phyloP scores from a whole-genome alignment of 2,797 vertebrate species.

The Leucoraja ocellata region DNA sequence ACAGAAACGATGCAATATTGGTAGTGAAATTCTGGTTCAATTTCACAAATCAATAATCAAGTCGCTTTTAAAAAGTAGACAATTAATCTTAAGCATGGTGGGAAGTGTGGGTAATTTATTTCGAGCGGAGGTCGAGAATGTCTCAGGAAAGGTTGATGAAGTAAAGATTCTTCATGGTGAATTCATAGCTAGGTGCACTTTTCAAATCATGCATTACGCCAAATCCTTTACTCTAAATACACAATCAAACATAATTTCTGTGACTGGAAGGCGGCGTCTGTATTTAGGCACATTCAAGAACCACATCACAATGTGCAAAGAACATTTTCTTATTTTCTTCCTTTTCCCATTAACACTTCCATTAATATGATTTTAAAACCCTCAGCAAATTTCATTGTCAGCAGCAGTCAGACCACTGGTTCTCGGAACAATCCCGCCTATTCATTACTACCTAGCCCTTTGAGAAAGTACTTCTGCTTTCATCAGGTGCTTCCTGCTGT shows the following conservation, averaged over 20 bases:
- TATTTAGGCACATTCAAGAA: neutral
- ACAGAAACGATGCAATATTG: neutral
- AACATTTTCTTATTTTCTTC: neutral
- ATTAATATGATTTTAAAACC: constrained; percentile 22
- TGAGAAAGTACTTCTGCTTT: constrained; percentile 32
- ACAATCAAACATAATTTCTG: neutral
- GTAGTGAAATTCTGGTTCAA: neutral
- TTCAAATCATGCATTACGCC: neutral
- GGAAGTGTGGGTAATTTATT: too few relatives aligned
- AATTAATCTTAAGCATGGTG: neutral
- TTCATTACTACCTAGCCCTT: constrained; percentile 27
- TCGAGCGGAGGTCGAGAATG: too few relatives aligned
- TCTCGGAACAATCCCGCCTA: neutral
- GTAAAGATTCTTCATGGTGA: too few relatives aligned
- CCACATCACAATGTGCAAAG: constrained; percentile 18
- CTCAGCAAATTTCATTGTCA: constrained; percentile 13
- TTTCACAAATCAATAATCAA: neutral
- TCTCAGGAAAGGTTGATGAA: too few relatives aligned
- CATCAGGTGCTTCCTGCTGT: constrained; percentile 29
- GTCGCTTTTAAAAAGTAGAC: neutral
- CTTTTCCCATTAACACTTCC: neutral
- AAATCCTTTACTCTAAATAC: neutral
- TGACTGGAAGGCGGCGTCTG: neutral
- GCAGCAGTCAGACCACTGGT: neutral
- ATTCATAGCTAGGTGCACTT: neutral